phyloP scores from a whole-genome alignment of 2,888 invertebrate species.

The Lasioglossum oenotherae region DNA sequence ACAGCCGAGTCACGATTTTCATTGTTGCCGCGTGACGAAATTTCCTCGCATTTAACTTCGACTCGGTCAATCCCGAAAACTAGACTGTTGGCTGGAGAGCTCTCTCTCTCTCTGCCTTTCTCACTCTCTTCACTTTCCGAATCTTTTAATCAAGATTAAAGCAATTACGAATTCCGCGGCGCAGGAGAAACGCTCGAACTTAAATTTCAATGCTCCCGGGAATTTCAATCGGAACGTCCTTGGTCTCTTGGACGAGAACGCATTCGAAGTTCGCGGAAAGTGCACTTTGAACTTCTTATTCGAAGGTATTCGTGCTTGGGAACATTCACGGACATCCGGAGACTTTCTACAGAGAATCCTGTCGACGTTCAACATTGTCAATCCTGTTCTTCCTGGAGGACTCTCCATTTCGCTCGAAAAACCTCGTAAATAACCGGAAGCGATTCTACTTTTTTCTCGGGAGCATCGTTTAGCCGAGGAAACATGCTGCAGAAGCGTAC shows the following conservation, averaged over 20 bases:
- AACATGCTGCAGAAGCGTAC: background rate
- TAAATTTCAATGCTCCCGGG: slow-evolving; percentile 11
- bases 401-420: background rate
- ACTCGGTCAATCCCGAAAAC: background rate
- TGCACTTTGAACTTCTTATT: slow-evolving; percentile 36
- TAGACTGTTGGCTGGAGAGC: background rate
- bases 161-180: slow-evolving; percentile 19
- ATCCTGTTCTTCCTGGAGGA: background rate
- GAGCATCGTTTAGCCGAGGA: background rate
- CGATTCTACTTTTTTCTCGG: background rate
- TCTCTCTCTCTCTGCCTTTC: background rate
- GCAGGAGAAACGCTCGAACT: slow-evolving; percentile 3
- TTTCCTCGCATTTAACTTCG: slow-evolving; percentile 17
- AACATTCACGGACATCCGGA: slow-evolving; percentile 18
- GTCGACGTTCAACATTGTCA: slow-evolving; percentile 9
- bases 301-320: slow-evolving; percentile 36
- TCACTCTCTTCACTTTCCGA: background rate
- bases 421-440: background rate
- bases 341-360: background rate
- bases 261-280: slow-evolving; percentile 36
- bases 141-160: slow-evolving; percentile 20
- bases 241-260: slow-evolving; percentile 32
- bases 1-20: slow-evolving; percentile 3
- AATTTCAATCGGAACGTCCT: slow-evolving; percentile 34
- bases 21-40: slow-evolving; percentile 1